Conservation (phyloP, 2,888 invertebrate species). For the Chaetoderma sp. region DNA sequence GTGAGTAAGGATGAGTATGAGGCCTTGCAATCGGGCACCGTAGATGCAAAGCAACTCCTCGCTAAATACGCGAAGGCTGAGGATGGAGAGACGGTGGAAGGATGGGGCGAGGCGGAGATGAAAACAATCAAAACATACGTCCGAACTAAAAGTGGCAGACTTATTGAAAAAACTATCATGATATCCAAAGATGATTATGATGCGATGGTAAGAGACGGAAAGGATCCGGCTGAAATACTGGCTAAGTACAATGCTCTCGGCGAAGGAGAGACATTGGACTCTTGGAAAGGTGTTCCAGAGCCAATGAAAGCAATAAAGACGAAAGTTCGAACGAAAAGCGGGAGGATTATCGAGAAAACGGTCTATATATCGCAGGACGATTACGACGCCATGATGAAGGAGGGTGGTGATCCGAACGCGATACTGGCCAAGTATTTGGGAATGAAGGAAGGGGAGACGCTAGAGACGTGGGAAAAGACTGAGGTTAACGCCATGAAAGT, state of each 20-base stretch:
- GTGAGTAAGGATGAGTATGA: constrained; percentile 47
- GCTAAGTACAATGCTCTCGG: constrained; percentile 62
- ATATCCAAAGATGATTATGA: constrained; percentile 67
- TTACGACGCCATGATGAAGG: constrained; percentile 61
- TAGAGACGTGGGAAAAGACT: constrained; percentile 63
- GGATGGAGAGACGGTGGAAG: constrained; percentile 61
- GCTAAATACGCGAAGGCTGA: constrained; percentile 58
- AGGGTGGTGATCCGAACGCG: constrained; percentile 57
- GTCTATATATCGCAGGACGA: constrained; percentile 65
- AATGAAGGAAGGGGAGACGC: constrained; percentile 54
- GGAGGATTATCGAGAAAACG: constrained; percentile 65
- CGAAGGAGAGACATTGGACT: constrained; percentile 62
- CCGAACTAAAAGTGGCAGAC: constrained; percentile 65
- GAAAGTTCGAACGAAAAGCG: constrained; percentile 66
- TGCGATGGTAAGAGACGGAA: constrained; percentile 58
- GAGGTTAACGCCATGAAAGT: constrained; percentile 60
- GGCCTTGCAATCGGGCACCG: constrained; percentile 39
- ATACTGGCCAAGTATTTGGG: constrained; percentile 63
- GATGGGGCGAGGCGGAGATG: constrained; percentile 67
- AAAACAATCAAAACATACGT: constrained; percentile 65
- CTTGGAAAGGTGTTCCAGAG: constrained; percentile 63
- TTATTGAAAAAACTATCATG: constrained; percentile 66
- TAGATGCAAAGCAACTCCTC: constrained; percentile 38
- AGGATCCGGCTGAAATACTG: constrained; percentile 59
- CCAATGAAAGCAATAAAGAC: constrained; percentile 66